Conservation (phyloP, 1,140 invertebrate species). For the Glossosoma conforme region DNA sequence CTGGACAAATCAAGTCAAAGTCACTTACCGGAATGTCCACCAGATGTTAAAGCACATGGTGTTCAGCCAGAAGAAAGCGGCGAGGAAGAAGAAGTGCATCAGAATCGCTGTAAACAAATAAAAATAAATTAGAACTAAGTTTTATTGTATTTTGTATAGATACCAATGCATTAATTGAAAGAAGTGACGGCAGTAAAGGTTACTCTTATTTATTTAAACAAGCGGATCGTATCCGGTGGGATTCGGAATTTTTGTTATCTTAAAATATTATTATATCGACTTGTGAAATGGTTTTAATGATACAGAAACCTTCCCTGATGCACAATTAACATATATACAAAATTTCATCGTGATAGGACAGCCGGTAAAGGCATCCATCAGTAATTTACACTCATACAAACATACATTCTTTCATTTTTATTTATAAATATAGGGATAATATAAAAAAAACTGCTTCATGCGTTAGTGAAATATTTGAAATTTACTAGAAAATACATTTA, state of each 20-base stretch:
- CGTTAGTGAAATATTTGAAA: too few species aligned
- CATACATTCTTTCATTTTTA: too few species aligned
- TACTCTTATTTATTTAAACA: background rate
- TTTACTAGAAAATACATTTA: too few species aligned
- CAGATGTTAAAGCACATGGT: constrained; percentile 95
- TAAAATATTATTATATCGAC: background rate
- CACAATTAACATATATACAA: background rate
- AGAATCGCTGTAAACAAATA: constrained; percentile 65
- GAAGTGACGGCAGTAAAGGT: constrained; percentile 1
- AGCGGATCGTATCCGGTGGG: background rate
- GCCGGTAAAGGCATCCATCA: background rate
- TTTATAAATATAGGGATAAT: too few species aligned
- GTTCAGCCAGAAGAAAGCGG: constrained; percentile 94
- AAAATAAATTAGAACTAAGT: constrained; percentile 17
- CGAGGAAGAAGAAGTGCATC: constrained; percentile 90
- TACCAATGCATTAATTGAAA: constrained; percentile 18
- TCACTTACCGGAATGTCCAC: constrained; percentile 79
- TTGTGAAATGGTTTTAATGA: background rate
- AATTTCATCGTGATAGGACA: background rate
- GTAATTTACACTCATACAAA: too few species aligned
- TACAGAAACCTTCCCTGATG: too few species aligned
- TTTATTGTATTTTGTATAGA: constrained; percentile 5
- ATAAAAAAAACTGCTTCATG: too few species aligned
- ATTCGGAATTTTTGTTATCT: background rate
- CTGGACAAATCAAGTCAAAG: background rate